These are phyloP conservation scores for Achatina immaculata DNA, from an alignment of 1,140 invertebrate genomes.

Conservation along the genomic window DNA sequence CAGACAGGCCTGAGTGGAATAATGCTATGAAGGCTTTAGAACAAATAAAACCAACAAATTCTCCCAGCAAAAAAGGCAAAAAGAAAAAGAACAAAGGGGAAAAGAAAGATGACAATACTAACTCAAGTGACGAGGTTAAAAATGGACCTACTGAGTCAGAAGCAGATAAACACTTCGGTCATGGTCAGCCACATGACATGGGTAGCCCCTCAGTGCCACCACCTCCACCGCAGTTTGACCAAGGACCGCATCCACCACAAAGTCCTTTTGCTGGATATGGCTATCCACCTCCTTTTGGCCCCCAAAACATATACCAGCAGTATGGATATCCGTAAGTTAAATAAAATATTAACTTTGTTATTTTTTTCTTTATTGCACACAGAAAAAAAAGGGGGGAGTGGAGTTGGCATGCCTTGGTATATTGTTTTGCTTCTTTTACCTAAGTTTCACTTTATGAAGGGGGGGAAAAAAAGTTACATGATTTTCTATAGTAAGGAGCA, in stretches of 20 bases:
- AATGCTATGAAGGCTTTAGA: constrained; percentile 58
- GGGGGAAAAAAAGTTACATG: no score
- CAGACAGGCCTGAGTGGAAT: constrained; percentile 53
- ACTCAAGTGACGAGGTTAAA: background rate
- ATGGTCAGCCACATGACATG: constrained; percentile 9
- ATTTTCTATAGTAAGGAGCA: no score
- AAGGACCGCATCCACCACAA: constrained; percentile 36
- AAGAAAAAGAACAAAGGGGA: constrained; percentile 17
- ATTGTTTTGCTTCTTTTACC: no score
- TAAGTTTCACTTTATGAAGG: no score
- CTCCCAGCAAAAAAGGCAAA: constrained; percentile 38
- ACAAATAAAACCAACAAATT: constrained; percentile 43
- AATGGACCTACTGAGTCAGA: background rate
- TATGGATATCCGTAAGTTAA: constrained; percentile 44
- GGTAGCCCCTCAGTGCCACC: constrained; percentile 28
- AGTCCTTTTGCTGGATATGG: background rate
- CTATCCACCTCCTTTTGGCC: constrained; percentile 3
- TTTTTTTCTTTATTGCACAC: no score
- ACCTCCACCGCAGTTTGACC: constrained; percentile 35
- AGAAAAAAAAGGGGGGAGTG: no score
- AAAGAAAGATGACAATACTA: constrained; percentile 11
- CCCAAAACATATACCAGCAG: constrained; percentile 26
- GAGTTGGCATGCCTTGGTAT: no score
- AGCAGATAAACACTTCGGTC: background rate
- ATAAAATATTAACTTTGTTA: no score